Percentiles rank a stretch among this genome's conserved stretches.
Conservation (phyloP, 1,140 invertebrate species). For the Manduca sexta region DNA sequence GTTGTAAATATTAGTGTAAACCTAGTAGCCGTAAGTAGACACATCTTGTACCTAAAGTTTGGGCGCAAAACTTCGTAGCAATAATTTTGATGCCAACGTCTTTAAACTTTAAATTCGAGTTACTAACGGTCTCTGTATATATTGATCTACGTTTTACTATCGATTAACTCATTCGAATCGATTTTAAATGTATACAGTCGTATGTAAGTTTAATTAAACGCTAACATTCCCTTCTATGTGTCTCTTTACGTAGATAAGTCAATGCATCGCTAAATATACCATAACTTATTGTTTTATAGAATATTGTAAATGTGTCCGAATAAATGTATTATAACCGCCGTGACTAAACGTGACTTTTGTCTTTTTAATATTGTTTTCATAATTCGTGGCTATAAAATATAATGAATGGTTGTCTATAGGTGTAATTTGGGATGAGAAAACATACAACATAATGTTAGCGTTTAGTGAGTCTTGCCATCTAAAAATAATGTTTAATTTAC, state of each 20-base stretch:
- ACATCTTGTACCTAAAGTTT: slow-evolving; percentile 66
- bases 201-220: slow-evolving; percentile 62
- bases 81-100: slow-evolving; percentile 69
- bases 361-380: too few relatives aligned
- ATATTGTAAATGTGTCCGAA: too few relatives aligned
- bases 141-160: slow-evolving; percentile 44
- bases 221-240: slow-evolving; percentile 63
- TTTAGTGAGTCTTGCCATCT: slow-evolving; percentile 68
- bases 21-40: slow-evolving; percentile 58
- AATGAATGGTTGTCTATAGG: neutral
- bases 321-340: too few relatives aligned
- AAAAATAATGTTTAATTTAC: slow-evolving; percentile 40
- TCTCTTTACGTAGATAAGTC: neutral
- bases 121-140: slow-evolving; percentile 59
- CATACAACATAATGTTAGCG: slow-evolving; percentile 57
- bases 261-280: neutral
- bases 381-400: too few relatives aligned
- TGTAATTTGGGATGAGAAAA: neutral
- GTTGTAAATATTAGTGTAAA: slow-evolving; percentile 66
- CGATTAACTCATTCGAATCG: slow-evolving; percentile 35
- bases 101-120: slow-evolving; percentile 51
- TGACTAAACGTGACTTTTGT: too few relatives aligned
- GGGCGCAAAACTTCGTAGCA: slow-evolving; percentile 61
- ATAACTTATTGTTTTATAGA: too few relatives aligned
- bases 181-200: slow-evolving; percentile 41